Base-by-base conservation (phyloP, 2,113 vertebrate genomes). In the Lepus timidus region DNA sequence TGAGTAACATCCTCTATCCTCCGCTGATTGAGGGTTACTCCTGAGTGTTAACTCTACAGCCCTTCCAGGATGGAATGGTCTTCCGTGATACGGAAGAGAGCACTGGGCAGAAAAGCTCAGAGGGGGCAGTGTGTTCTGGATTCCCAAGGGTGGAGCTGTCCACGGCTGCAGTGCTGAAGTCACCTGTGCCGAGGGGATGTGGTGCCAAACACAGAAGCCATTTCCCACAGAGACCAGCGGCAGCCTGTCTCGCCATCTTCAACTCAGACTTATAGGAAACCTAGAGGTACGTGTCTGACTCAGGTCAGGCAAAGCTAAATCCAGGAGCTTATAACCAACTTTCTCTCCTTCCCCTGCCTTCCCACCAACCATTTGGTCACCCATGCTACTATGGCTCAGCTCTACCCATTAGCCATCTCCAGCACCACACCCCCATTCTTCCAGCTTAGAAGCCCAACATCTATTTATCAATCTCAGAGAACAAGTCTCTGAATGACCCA, bases 151-250 rank as follows among this genome's bases (percentile, higher is more conserved):
- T 2, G 79, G 88, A 82, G 74, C 88, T 95, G 88, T 96, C 92
- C 85, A 0, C 0, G 5, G 0, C 2, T 2, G 0, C 0, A 0
- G 94, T 92, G 94, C 96, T 96, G 96, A 96, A 94, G 76, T 19
- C 51, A 4, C 9, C 2, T 5, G 2, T 1, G 4, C 20, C 6
- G 27, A 3, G n/a, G 0, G 7, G 2, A 14, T 4, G 12, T 25
- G 2, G 23, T 0, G 0, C 31, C 27, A 25, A 76, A 20, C 52
- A 6, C 64, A 39, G 49, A 79, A 44, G 16, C 22, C 52, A 23
- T 19, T 64, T 55, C 12, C 91, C 55, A 12, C 78, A 70, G 67
- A 74, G 31, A 64, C 19, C 31, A 39, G 14, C 3, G 29, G 10
- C 86, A 25, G 22, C 13, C 52, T 36, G 9, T 49, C 79, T 33